Evolutionary conservation across 2,113 vertebrate genomes (phyloP).

Genomic region (Anolis sagrei): DNA sequence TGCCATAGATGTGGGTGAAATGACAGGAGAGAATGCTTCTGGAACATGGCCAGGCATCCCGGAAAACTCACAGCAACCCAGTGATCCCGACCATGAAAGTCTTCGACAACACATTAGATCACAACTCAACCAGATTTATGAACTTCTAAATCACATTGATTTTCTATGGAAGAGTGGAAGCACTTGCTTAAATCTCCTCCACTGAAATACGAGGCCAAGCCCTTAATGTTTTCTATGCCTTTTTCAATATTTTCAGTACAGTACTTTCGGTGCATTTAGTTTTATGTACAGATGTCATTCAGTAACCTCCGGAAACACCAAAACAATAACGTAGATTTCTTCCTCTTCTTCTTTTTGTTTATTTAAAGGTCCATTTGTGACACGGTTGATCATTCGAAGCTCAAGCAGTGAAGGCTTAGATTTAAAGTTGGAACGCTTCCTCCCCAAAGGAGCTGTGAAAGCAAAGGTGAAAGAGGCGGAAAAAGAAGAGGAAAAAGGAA

Average conservation of each 20-base stretch:
- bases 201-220: not conserved
- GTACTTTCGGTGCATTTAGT: not conserved
- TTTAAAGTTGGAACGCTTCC: constrained; percentile 75
- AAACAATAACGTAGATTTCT: not conserved
- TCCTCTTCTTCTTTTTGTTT: constrained; percentile 9
- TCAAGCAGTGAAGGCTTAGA: constrained; percentile 86
- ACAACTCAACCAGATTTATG: not conserved
- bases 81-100: no score
- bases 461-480: constrained; percentile 3
- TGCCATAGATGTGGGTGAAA: no score
- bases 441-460: constrained; percentile 64
- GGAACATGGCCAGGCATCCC: no score
- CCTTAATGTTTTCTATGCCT: not conserved
- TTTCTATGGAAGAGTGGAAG: not conserved
- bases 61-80: no score
- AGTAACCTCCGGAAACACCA: not conserved
- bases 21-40: no score
- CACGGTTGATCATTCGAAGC: constrained; percentile 79
- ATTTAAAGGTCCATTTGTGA: constrained; percentile 83
- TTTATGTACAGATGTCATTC: not conserved
- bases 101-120: no score
- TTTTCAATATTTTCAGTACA: not conserved
- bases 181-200: not conserved
- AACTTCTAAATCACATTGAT: not conserved
- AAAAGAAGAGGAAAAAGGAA: constrained; percentile 40